Conservation (phyloP, 2,113 vertebrate species). For the Mus musculus region GRCm39 chr2:169845501-169846000, state of each 20-base stretch:
- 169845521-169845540: neutral
- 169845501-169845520: neutral
- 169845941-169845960: neutral
- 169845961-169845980: neutral
- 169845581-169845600: fast-evolving
- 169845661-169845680: neutral
- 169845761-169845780: slow-evolving; percentile 14
- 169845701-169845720: neutral
- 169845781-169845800: neutral
- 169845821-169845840: neutral
- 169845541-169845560: neutral
- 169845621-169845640: neutral
- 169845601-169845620: fast-evolving
- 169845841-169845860: slow-evolving; percentile 75
- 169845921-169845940: neutral
- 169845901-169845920: neutral
- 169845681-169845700: slow-evolving; percentile 6
- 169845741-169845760: neutral
- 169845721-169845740: neutral
- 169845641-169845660: neutral
- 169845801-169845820: neutral
- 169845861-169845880: neutral
- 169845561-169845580: fast-evolving
- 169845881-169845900: neutral
- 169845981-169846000: neutral